Evolutionary conservation across 2,113 vertebrate species (phyloP).

Genomic region (Uropsilus gracilis): DNA sequence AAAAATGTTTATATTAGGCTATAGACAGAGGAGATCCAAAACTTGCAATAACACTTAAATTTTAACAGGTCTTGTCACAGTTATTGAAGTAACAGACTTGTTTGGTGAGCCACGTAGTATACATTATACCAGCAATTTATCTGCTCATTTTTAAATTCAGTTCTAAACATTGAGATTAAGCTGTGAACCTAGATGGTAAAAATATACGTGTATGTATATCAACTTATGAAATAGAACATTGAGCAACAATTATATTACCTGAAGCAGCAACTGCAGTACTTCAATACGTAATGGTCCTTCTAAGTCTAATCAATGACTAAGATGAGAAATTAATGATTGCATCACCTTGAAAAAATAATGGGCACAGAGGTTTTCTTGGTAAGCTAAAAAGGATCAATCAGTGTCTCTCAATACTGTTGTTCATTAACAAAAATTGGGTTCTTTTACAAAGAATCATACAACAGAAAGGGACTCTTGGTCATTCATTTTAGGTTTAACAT

Average conservation of each 20-base stretch:
- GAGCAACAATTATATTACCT: background rate
- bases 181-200: background rate
- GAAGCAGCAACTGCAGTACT: background rate
- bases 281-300: background rate
- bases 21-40: background rate
- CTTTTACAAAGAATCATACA: background rate
- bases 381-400: background rate
- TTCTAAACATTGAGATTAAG: constrained; percentile 34
- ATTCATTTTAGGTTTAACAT: background rate
- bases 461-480: background rate
- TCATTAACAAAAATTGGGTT: background rate
- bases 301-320: background rate
- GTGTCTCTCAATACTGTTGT: background rate
- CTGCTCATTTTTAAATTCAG: constrained; percentile 2
- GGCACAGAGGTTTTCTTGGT: background rate
- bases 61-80: background rate
- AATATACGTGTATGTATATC: background rate
- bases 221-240: background rate
- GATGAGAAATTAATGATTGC: constrained; percentile 18
- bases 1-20: background rate
- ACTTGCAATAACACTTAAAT: background rate
- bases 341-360: background rate
- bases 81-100: background rate
- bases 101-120: background rate
- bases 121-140: background rate